phyloP scores from a whole-genome alignment of 2,888 invertebrate genomes.

The Cerastoderma edule region DNA sequence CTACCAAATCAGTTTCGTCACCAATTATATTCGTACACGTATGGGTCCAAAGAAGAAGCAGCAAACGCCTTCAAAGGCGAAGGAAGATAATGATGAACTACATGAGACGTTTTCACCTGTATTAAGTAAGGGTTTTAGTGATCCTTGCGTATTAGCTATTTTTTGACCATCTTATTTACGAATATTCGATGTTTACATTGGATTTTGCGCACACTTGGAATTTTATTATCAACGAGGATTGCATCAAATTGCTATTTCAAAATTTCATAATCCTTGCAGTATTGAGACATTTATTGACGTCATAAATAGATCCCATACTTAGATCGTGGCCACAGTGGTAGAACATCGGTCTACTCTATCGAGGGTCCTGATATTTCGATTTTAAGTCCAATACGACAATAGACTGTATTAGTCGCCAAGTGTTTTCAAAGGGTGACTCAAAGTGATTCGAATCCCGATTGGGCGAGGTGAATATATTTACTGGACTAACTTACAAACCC shows the following conservation, averaged over 20 bases:
- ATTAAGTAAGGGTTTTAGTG: conserved; percentile 13
- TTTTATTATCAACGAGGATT: not conserved
- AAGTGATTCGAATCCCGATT: too few relatives aligned
- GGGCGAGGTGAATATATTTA: too few relatives aligned
- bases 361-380: too few relatives aligned
- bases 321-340: too few relatives aligned
- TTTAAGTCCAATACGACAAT: too few relatives aligned
- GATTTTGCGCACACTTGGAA: not conserved
- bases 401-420: too few relatives aligned
- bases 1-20: too few relatives aligned
- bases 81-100: conserved; percentile 10
- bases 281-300: not conserved
- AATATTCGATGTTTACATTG: not conserved
- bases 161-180: not conserved
- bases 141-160: not conserved
- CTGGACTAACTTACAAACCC: too few relatives aligned
- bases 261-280: not conserved
- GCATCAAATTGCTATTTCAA: not conserved
- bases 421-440: too few relatives aligned
- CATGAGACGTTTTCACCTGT: conserved; percentile 48
- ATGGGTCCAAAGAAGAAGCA: conserved; percentile 52
- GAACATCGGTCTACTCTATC: too few relatives aligned
- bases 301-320: too few relatives aligned
- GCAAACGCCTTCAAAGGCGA: conserved; percentile 30
- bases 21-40: too few relatives aligned